These are phyloP conservation scores for Arizona elegans DNA, from an alignment of 2,113 vertebrate genomes.

Conservation along the genomic window DNA sequence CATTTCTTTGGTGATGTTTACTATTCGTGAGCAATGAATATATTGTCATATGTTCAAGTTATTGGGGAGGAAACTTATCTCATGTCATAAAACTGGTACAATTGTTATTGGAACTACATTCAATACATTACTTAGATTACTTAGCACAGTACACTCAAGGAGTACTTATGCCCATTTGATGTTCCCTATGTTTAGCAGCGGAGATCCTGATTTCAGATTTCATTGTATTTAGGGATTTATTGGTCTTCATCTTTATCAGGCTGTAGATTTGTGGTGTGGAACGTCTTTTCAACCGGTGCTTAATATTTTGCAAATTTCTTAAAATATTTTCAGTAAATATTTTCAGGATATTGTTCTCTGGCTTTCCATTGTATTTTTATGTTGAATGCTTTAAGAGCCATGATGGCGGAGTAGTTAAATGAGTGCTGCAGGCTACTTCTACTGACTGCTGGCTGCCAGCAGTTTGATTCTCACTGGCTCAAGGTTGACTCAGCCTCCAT, in stretches of 20 bases:
- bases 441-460: too few relatives aligned
- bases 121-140: background rate
- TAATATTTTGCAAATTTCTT: background rate
- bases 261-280: background rate
- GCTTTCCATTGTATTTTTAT: background rate
- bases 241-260: background rate
- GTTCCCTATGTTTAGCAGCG: background rate
- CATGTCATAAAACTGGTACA: background rate
- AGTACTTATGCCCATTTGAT: background rate
- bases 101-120: background rate
- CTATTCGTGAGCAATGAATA: background rate
- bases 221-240: background rate
- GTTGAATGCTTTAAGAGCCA: background rate
- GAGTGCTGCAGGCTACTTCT: too few relatives aligned
- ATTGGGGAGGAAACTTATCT: slow-evolving; percentile 34
- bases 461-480: too few relatives aligned
- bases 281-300: background rate
- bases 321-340: background rate
- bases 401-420: too few relatives aligned
- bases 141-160: slow-evolving; percentile 5
- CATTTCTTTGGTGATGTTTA: slow-evolving; percentile 26
- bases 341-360: background rate
- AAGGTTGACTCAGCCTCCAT: too few relatives aligned
- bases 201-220: background rate
- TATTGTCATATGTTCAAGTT: slow-evolving; percentile 24